Evolutionary conservation across 2,888 invertebrate species (phyloP).

Genomic region (Koerneria pararmatus): DNA sequence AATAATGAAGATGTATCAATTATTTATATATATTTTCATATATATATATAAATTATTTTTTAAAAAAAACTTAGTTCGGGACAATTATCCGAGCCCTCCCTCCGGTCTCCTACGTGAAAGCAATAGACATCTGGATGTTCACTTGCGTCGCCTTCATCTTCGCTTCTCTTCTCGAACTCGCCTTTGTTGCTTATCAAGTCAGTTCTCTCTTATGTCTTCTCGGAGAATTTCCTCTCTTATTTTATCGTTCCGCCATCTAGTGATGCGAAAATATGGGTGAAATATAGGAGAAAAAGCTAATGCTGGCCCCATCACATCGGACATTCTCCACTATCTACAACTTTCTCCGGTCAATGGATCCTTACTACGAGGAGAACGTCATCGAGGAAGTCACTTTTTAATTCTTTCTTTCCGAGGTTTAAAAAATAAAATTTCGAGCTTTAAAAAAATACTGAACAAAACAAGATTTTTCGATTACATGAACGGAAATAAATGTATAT

Average conservation of each 20-base stretch:
- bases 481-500: too few relatives aligned
- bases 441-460: too few relatives aligned
- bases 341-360: too few relatives aligned
- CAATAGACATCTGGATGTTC: constrained; percentile 54
- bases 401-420: too few relatives aligned
- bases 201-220: background rate
- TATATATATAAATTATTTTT: too few relatives aligned
- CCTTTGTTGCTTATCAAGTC: constrained; percentile 55
- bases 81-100: constrained; percentile 54
- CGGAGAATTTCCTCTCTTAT: background rate
- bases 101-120: constrained; percentile 55
- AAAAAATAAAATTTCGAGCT: too few relatives aligned
- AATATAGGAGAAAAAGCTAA: background rate
- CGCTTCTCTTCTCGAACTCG: constrained; percentile 51
- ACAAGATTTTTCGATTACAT: too few relatives aligned
- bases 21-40: too few relatives aligned
- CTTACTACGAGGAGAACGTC: too few relatives aligned
- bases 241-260: background rate
- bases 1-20: too few relatives aligned
- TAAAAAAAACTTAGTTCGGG: constrained; percentile 46
- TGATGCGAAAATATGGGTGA: background rate
- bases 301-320: background rate
- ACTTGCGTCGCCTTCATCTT: constrained; percentile 54
- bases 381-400: too few relatives aligned
- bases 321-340: too few relatives aligned